phyloP scores from a whole-genome alignment of 2,797 vertebrate species.

The Rallus crepitans region DNA sequence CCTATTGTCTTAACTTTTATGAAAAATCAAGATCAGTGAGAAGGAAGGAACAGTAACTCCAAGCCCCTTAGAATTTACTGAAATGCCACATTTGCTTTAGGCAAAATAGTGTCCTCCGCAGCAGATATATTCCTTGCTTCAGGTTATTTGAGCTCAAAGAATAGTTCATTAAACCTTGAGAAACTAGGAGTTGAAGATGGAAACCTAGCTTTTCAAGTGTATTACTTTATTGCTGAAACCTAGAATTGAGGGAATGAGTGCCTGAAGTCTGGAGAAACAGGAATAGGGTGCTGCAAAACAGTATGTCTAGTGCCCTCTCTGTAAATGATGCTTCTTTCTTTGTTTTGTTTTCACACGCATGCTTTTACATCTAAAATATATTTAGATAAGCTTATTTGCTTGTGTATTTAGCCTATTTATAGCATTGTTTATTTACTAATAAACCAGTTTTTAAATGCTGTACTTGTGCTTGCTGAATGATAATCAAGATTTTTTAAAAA shows the following conservation, averaged over 20 bases:
- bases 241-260: background rate
- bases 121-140: background rate
- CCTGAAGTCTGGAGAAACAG: background rate
- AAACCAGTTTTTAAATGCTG: background rate
- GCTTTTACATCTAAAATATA: background rate
- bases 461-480: constrained; percentile 5
- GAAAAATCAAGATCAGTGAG: background rate
- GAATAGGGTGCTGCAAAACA: background rate
- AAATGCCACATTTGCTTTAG: background rate
- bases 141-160: background rate
- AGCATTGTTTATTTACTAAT: constrained; percentile 36
- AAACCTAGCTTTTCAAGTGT: background rate
- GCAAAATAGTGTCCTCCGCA: background rate
- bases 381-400: constrained; percentile 21
- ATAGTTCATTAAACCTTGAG: background rate
- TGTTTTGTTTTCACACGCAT: background rate
- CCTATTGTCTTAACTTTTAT: background rate
- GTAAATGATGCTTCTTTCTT: background rate
- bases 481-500: constrained; percentile 30
- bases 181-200: background rate
- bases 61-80: background rate
- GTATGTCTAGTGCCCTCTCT: background rate
- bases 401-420: constrained; percentile 16
- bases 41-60: background rate
- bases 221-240: background rate